Base-by-base conservation (phyloP, 2,797 vertebrate genomes). In the Girardinus metallicus region DNA sequence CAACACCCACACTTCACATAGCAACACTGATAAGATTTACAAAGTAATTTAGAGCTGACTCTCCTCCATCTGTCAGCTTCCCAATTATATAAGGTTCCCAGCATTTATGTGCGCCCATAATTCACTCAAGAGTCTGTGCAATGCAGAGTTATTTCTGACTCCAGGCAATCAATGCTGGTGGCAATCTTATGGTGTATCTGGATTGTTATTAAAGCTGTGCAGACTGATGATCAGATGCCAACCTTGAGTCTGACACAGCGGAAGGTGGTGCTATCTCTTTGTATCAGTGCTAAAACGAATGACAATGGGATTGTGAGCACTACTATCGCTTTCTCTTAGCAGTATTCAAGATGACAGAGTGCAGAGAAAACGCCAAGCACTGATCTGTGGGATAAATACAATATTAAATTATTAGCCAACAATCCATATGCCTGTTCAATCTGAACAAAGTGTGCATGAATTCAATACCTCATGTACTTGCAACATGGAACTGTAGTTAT, bases 1-100 rank as follows among this genome's bases (percentile, higher is more conserved):
- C 85, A 91, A 77, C 88, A 76, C 88, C 84, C 88, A 90, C 91
- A 82, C 80, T 85, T 80, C 46, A 80, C 80, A 85, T 49, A 46
- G 81, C 82, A 87, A 81, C 72, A 77, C 88, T 75, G 80, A 89
- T 76, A 85, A 91, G 86, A 91, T 90, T 85, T 89, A 88, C 76
- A 85, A 87, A 89, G 85, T 84, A 82, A 85, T 89, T 91, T 72
- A 49, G 31, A 85, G 79, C 47, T 47, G 76, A 79, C 83, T 81
- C 86, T 84, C 68, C 75, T 75, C 83, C 81, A 87, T 85, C 85
- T 85, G 79, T 85, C 79, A 86, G 85, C 66, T 71, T 84, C 62
- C 68, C 73, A 81, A 80, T 86, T 83, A 72, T 79, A 80, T 43
- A 78, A 72, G 64, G 78, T 81, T 78, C 72, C 18, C 34, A 80